Base-by-base conservation (phyloP, 2,113 vertebrate genomes). In the Myrmecophaga tridactyla region DNA sequence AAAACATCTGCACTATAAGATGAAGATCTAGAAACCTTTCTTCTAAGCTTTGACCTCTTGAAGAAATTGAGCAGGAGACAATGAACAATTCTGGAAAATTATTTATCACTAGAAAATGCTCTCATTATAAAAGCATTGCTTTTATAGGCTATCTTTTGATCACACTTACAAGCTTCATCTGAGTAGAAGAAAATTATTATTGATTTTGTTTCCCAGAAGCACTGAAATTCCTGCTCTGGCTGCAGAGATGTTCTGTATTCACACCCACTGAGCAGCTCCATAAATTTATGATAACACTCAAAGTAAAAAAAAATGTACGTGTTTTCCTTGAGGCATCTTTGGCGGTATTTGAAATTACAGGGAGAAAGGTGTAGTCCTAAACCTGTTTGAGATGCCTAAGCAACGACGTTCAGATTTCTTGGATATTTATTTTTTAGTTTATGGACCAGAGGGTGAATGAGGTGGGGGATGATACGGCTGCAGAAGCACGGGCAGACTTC, bases 181-280 rank as follows among this genome's bases (percentile, higher is more conserved):
- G 63, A 89, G 27, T 29, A 69, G n/a, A 82, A 86, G 60, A 81
- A 69, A 36, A 73, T 73, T 82, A 60, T 67, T 89, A 89, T 80
- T 81, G 41, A 91, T 73, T 82, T 96, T 63, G 56, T 89, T 96
- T 96, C 56, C 39, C 86, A n/a, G 65, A 77, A 92, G 51, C 53
- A 39, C 88, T 95, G 81, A 76, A 43, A 92, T 87, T 84, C 92
- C 67, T 56, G 58, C 34, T 83, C 27, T 75, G 72, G 84, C 83
- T 94, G n/a, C 56, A 95, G 63, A 80, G 77, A n/a, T 58, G 34
- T 36, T 91, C 41, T 96, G 36, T 91, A 92, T 95, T 95, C 53
- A 87, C 86, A 46, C 89, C 78, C 70, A 67, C 6, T 46, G 43
- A 84, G 14, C 41, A 78, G n/a, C 20, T 25, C 31, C 85, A 21